Conservation (phyloP, 2,113 vertebrate genomes). For the Cavia porcellus region DNA sequence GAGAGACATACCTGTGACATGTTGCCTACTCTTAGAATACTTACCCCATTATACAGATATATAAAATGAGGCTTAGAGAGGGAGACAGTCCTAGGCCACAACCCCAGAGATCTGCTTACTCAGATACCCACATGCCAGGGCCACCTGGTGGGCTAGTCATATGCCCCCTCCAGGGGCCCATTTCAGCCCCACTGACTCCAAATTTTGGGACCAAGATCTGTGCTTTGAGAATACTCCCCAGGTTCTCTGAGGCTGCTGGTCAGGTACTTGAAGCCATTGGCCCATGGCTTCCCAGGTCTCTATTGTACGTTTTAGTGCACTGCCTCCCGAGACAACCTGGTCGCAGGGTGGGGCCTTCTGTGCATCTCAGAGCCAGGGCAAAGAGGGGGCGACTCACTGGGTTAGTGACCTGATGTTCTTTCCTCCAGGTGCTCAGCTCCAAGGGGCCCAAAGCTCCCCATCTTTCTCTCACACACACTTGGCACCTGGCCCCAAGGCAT, state of each 20-base stretch:
- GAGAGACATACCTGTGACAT: not conserved
- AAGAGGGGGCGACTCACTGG: not conserved
- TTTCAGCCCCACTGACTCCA: not conserved
- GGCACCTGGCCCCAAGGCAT: slow-evolving; percentile 51
- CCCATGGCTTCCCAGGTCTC: not conserved
- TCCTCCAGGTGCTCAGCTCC: not conserved
- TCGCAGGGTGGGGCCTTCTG: not conserved
- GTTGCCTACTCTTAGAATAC: not conserved
- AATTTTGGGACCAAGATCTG: not conserved
- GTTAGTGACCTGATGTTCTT: not conserved
- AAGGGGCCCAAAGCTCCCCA: not conserved
- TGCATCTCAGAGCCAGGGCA: not conserved
- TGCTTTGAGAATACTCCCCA: not conserved
- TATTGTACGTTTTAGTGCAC: no score
- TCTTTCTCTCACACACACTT: not conserved
- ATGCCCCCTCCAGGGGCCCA: not conserved
- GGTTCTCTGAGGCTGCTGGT: not conserved
- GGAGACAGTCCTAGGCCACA: not conserved
- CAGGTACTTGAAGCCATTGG: not conserved
- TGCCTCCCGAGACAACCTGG: not conserved
- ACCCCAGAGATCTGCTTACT: not conserved
- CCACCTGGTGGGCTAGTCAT: not conserved
- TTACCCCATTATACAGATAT: not conserved
- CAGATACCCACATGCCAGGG: not conserved
- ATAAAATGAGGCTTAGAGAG: not conserved